Evolutionary conservation across 1,140 invertebrate species (phyloP).

Genomic region (Archegozetes longisetosus): DNA sequence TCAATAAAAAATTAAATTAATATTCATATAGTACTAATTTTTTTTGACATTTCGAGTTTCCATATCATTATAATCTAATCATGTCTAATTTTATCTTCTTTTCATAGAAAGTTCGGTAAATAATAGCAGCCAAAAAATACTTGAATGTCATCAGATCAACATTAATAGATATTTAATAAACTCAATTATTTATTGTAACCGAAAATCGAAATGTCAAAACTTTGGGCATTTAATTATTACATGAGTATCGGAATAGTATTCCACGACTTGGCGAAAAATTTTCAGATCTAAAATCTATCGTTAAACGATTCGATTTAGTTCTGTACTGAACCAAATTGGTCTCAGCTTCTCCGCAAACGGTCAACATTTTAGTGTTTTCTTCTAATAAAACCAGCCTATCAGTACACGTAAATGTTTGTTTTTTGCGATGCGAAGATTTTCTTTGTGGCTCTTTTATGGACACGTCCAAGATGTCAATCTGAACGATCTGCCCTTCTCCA

Average conservation of each 20-base stretch:
- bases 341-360: slow-evolving; percentile 11
- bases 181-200: too few species aligned
- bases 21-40: too few species aligned
- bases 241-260: slow-evolving; percentile 7
- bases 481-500: slow-evolving; percentile 34
- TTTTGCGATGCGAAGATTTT: slow-evolving; percentile 24
- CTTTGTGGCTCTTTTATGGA: slow-evolving; percentile 37
- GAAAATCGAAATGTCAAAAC: not conserved
- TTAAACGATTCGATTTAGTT: not conserved
- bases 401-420: slow-evolving; percentile 16
- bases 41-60: too few species aligned
- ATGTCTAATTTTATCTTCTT: too few species aligned
- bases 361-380: not conserved
- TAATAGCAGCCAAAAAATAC: too few species aligned
- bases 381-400: slow-evolving; percentile 11
- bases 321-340: slow-evolving; percentile 16
- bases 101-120: too few species aligned
- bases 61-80: too few species aligned
- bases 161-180: too few species aligned
- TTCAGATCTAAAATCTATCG: not conserved
- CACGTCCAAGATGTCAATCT: slow-evolving; percentile 38
- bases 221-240: not conserved
- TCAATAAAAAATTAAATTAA: too few species aligned
- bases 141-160: too few species aligned
- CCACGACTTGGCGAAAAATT: slow-evolving; percentile 11